Base-by-base conservation (phyloP, 2,888 invertebrate genomes). In the Caenorhabditis doughertyi region DNA sequence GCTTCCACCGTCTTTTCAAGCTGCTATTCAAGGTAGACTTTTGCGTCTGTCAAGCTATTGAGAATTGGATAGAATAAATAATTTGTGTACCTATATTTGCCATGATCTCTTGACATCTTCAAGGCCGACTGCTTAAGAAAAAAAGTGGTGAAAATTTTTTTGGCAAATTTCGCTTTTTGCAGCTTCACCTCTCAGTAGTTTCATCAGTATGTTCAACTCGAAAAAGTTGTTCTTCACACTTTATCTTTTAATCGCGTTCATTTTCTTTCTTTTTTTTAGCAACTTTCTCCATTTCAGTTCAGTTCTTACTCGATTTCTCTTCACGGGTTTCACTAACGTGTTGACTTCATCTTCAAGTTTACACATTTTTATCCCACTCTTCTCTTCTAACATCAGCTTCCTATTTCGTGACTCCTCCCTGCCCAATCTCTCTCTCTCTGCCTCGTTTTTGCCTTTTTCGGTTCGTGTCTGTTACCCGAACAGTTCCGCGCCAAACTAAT, bases 21-120 rank as follows among this genome's bases (percentile, higher is more conserved):
- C 16, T 21, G 9, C 13, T 53, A 21, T 27, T 47, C 25, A 29
- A 11, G 51, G 51, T 35, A 21, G 32, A 35, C 70, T 49, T 71
- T 55, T 68, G 9, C 71, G 23, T 35, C 49, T 47, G 56, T 49
- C 9, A 56, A 27, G 56, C 47, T 70, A 39, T 47, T 44, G 32
- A 56, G 44, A 70, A 51, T 49, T 27, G 55, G 70, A 58, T 35
- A 35, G 73, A 64, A 73, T 73, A 49, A 56, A 65, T 65, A 74
- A 74, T 65, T 65, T 65, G 53, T 53, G 53, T 64, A 47, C 62
- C 56, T 73, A 25, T 72, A 55, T 67, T 76, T 67, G 68, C 68
- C 62, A n/a, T 77, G 77, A 77, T 77, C 77, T 68, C 68, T 77
- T 77, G 77, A 77, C 77, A 68, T 68, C 35, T 53, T 68, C 67